These are phyloP conservation scores for Serrognathus titanus DNA, from an alignment of 2,888 invertebrate species.

Conservation along the genomic window DNA sequence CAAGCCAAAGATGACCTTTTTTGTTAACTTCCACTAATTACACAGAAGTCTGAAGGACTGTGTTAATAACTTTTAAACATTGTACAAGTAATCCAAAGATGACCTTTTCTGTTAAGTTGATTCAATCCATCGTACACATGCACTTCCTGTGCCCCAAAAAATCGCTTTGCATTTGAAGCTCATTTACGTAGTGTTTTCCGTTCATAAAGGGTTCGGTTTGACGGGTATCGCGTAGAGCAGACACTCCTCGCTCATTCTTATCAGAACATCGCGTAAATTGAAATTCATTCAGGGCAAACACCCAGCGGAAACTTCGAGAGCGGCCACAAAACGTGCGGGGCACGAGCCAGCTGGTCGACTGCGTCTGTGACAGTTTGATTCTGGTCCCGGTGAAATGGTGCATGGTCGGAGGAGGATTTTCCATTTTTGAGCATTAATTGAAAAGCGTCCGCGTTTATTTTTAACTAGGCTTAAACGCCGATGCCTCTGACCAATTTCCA, in stretches of 20 bases:
- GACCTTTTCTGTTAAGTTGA: no score
- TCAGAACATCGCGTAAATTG: slow-evolving; percentile 44
- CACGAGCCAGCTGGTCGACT: slow-evolving; percentile 26
- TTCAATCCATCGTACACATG: no score
- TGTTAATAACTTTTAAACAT: no score
- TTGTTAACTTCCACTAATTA: no score
- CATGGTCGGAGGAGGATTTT: slow-evolving; percentile 44
- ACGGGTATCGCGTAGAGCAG: slow-evolving; percentile 3
- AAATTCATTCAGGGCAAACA: slow-evolving; percentile 39
- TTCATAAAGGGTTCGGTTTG: neutral
- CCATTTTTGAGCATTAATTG: slow-evolving; percentile 48
- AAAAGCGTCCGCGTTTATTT: slow-evolving; percentile 38
- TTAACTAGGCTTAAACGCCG: slow-evolving; percentile 19
- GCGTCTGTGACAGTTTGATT: slow-evolving; percentile 40
- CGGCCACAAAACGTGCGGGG: slow-evolving; percentile 1
- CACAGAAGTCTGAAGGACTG: no score
- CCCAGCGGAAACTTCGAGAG: slow-evolving; percentile 20
- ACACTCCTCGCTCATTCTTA: slow-evolving; percentile 32
- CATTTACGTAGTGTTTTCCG: neutral
- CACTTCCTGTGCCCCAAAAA: no score
- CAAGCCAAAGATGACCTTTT: no score
- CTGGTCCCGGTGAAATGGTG: slow-evolving; percentile 44
- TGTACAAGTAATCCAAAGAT: no score
- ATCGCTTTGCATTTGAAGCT: no score
- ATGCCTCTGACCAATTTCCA: neutral